phyloP scores from a whole-genome alignment of 2,888 invertebrate species.

The Merodon equestris region DNA sequence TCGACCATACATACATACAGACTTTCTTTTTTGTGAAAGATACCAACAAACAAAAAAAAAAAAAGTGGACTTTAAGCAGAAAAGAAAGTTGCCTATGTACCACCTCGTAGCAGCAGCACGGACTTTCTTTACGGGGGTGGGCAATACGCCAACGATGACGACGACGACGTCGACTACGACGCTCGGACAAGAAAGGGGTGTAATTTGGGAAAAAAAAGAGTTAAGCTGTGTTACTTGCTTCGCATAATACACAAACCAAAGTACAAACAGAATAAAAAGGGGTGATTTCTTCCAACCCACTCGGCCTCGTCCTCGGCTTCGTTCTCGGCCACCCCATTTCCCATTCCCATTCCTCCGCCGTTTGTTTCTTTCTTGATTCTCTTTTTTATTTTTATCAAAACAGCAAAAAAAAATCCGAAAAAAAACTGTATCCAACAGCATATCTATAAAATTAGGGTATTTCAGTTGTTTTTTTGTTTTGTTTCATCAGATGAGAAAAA shows the following conservation, averaged over 20 bases:
- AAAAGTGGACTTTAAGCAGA: slow-evolving; percentile 14
- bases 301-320: slow-evolving; percentile 7
- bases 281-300: slow-evolving; percentile 46
- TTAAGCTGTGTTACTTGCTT: slow-evolving; percentile 68
- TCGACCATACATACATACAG: slow-evolving; percentile 37
- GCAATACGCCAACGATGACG: neutral
- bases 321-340: neutral
- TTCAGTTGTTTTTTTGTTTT: neutral
- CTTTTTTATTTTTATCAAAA: slow-evolving; percentile 54
- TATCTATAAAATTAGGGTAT: slow-evolving; percentile 67
- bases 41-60: too few species aligned
- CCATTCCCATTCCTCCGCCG: slow-evolving; percentile 10
- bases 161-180: slow-evolving; percentile 32
- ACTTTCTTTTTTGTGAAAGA: slow-evolving; percentile 32
- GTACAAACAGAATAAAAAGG: slow-evolving; percentile 68
- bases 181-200: slow-evolving; percentile 68
- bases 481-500: slow-evolving; percentile 35
- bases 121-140: slow-evolving; percentile 47
- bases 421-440: slow-evolving; percentile 42
- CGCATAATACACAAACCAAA: slow-evolving; percentile 68
- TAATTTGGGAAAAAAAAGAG: slow-evolving; percentile 67
- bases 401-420: slow-evolving; percentile 29
- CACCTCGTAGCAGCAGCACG: slow-evolving; percentile 45
- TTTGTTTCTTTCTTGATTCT: slow-evolving; percentile 3
- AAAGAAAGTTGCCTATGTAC: slow-evolving; percentile 68